Percentiles rank a stretch among this genome's conserved stretches.
Conservation (phyloP, 2,888 invertebrate genomes). For the Andrena bucephala region DNA sequence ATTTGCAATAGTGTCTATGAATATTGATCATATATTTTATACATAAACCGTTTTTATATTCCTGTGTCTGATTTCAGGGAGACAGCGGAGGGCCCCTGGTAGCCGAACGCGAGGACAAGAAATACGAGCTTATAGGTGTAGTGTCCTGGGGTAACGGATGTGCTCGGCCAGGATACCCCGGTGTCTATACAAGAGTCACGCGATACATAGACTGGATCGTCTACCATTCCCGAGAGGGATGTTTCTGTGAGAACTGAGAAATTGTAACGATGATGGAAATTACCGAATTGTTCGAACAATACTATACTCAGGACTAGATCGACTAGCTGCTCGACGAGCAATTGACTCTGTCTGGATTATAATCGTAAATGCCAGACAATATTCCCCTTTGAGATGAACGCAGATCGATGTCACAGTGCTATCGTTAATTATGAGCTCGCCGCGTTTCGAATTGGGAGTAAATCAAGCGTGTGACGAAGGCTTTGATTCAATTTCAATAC, state of each 20-base stretch:
- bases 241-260: slow-evolving; percentile 89
- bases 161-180: slow-evolving; percentile 93
- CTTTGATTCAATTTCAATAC: background rate
- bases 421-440: background rate
- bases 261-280: background rate
- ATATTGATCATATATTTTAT: background rate
- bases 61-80: slow-evolving; percentile 86
- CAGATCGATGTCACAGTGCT: background rate
- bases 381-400: background rate
- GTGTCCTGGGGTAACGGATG: slow-evolving; percentile 97
- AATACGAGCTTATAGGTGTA: slow-evolving; percentile 93
- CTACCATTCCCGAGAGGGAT: slow-evolving; percentile 92
- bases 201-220: slow-evolving; percentile 93
- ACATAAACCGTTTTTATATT: background rate
- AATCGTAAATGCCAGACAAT: background rate
- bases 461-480: background rate
- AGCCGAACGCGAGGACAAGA: slow-evolving; percentile 89
- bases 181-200: slow-evolving; percentile 94
- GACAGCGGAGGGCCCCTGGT: slow-evolving; percentile 93
- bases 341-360: background rate
- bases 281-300: background rate
- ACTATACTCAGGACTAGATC: background rate
- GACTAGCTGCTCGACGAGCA: background rate
- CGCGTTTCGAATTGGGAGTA: background rate
- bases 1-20: too few species aligned